Evolutionary conservation across 2,113 vertebrate species (phyloP), one percentile per base, ranked within the genome.

Genomic region (Athene cunicularia): DNA sequence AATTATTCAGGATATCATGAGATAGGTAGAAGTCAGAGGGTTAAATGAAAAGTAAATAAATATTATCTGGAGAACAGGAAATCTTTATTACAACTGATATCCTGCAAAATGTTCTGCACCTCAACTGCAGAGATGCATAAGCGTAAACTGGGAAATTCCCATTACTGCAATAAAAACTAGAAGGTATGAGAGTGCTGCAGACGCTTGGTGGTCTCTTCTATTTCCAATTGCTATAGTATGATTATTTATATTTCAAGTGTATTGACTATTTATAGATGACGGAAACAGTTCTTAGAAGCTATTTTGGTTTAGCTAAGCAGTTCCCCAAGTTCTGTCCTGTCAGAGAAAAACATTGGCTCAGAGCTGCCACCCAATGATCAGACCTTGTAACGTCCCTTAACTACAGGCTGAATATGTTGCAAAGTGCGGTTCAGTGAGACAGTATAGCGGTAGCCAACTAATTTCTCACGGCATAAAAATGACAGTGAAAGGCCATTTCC

Each of bases 351-450:
- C 41, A 56, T 12, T 86, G 77, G 81, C 94, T 97, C 93, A 94
- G 87, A 95, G 91, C 96, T 97, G 97, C 97, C 97, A 97, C 95
- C 97, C 84, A 88, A 95, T 49, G 97, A 73, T 70, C 79, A 91
- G 37, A 94, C 21, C 9, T 43, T 55, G 95, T 77, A 96, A 96
- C 90, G 70, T 39, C 84, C 62, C 55, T n/a, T 39, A 24, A 75
- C 85, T 22, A 22, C 8, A 23, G 45, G 14, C 21, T 66, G n/a
- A 19, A 11, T 19, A 2, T 3, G 33, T 24, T 45, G 53, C 11
- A 18, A 77, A 80, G 27, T 14, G 22, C 14, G 5, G 4, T 45
- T 55, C 47, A 43, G 10, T 7, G 37, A 71, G 37, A 56, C 11
- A 22, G 17, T 5, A 8, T 3, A 70, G 26, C 0, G 1, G 33